A percentile compares a stretch with the other conserved stretches of the same genome.
These are phyloP conservation scores for Phoenicopterus ruber DNA, from an alignment of 2,113 vertebrate genomes.

Conservation along the genomic window DNA sequence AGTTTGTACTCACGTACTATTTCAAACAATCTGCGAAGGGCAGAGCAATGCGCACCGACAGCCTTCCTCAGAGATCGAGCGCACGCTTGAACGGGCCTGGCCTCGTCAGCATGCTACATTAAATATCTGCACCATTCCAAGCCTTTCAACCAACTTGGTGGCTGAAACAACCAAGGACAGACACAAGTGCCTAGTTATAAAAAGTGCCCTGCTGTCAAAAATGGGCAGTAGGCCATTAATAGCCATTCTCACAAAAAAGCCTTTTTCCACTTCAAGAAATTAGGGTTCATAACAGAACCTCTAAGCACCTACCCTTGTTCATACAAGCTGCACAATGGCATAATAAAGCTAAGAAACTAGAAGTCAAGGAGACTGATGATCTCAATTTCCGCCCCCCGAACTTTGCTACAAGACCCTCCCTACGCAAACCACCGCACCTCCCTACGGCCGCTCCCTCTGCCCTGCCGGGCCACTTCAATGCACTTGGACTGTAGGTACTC, in stretches of 20 bases:
- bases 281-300: background rate
- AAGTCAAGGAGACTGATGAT: background rate
- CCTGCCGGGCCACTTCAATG: accelerated
- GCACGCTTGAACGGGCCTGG: background rate
- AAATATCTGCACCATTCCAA: background rate
- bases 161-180: background rate
- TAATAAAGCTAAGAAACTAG: background rate
- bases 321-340: background rate
- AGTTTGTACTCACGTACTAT: background rate
- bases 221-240: background rate
- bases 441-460: accelerated
- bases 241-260: background rate
- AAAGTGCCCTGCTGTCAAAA: background rate
- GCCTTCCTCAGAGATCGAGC: accelerated
- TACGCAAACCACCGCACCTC: background rate
- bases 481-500: background rate
- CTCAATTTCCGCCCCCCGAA: background rate
- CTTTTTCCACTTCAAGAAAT: background rate
- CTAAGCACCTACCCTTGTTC: background rate
- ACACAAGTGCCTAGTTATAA: background rate
- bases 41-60: accelerated
- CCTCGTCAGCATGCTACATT: background rate
- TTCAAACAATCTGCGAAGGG: background rate
- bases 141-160: background rate
- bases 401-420: background rate